Conservation (phyloP, 1,140 invertebrate species). For the Anastatus disparis region DNA sequence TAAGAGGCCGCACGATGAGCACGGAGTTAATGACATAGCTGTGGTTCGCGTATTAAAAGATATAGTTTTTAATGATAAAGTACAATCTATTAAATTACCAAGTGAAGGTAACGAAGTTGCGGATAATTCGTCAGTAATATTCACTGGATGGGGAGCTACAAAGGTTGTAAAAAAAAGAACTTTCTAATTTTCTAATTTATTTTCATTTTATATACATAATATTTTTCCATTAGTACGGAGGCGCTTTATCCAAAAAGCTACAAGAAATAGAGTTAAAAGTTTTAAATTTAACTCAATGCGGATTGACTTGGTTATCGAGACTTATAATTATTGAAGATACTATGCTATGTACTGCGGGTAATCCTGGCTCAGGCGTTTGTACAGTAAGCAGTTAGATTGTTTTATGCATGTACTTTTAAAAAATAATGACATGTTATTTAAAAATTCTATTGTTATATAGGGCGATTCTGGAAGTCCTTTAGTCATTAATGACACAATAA, state of each 20-base stretch:
- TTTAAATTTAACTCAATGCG: neutral
- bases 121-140: neutral
- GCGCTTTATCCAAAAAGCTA: neutral
- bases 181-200: neutral
- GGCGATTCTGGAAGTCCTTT: slow-evolving; percentile 69
- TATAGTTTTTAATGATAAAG: neutral
- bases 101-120: neutral
- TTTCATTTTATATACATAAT: no score
- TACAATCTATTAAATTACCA: neutral
- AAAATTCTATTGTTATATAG: slow-evolving; percentile 43
- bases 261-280: neutral
- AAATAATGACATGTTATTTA: no score
- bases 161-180: neutral
- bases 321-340: neutral
- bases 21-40: neutral
- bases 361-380: neutral
- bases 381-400: no score
- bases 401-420: no score
- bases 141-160: neutral
- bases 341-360: slow-evolving; percentile 1
- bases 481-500: slow-evolving; percentile 56
- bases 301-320: neutral
- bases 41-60: neutral
- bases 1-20: neutral
- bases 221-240: neutral